A percentile compares a stretch with the other conserved stretches of the same genome.
These are phyloP conservation scores for Empidonax alnorum DNA, from an alignment of 2,113 vertebrate species.

Conservation along the genomic window DNA sequence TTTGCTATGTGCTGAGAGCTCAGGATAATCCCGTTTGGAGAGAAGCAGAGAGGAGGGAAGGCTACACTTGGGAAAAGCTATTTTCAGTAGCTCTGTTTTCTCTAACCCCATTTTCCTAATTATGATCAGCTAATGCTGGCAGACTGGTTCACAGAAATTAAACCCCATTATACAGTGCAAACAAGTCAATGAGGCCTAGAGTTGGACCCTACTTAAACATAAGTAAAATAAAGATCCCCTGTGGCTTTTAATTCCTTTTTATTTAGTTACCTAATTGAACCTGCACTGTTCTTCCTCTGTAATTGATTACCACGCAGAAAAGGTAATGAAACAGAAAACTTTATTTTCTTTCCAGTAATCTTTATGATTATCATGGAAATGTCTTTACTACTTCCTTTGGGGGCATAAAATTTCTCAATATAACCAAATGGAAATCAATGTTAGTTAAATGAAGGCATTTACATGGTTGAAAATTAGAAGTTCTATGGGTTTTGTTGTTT, in stretches of 20 bases:
- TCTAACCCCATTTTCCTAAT: slow-evolving; percentile 24
- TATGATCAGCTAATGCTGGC: slow-evolving; percentile 29
- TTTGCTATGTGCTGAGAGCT: neutral
- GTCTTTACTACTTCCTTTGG: slow-evolving; percentile 25
- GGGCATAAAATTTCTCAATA: neutral
- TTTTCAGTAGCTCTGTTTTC: slow-evolving; percentile 25
- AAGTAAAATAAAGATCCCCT: slow-evolving; percentile 29
- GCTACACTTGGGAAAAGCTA: slow-evolving; percentile 8
- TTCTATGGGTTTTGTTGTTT: neutral
- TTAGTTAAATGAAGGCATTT: neutral
- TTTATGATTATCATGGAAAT: slow-evolving; percentile 37
- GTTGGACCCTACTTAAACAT: neutral
- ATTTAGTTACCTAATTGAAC: slow-evolving; percentile 56
- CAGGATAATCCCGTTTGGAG: slow-evolving; percentile 19
- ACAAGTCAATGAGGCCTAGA: slow-evolving; percentile 14
- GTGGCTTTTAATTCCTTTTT: slow-evolving; percentile 57
- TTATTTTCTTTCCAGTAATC: slow-evolving; percentile 23
- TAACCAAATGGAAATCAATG: neutral
- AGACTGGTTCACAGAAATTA: slow-evolving; percentile 30
- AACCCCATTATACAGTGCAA: neutral
- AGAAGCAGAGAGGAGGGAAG: neutral
- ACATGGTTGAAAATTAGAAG: neutral
- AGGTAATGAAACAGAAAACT: slow-evolving; percentile 49
- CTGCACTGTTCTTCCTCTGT: neutral
- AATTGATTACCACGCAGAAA: slow-evolving; percentile 31